Base-by-base conservation (phyloP, 1,140 invertebrate species). In the Ptiloglossa arizonensis region DNA sequence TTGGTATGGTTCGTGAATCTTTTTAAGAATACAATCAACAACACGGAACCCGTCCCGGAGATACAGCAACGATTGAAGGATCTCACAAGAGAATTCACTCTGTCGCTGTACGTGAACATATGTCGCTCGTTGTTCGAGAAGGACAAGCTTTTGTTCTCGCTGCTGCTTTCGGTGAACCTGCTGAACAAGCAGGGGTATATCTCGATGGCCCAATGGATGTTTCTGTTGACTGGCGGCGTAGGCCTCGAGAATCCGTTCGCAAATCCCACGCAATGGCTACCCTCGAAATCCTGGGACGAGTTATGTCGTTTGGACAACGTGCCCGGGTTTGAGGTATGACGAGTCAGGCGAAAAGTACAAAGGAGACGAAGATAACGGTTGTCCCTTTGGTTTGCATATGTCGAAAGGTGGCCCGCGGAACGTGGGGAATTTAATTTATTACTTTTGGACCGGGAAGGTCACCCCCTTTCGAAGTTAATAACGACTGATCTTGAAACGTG, bases 71-170 rank as follows among this genome's bases (percentile, higher is more conserved):
- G 98, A 83, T 92, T 98, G 6, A 89, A 93, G 54, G 96, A 96
- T 89, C 93, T 99, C 50, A 95, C 95, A 59, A 93, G 95, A 77
- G 96, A 96, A 91, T 98, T 99, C 88, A 99, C 97, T 0, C 97
- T 97, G 88, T 97, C 96, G 0, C 93, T 99, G 0, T 99, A 98
- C 88, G 94, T 95, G 56, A 99, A 98, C 88, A 97, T 99, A 88
- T 98, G 97, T 91, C 94, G 97, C 75, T 98, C 98, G 87, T 94
- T 99, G 22, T 99, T 99, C 93, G 98, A 99, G 93, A 98, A 98
- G 94, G 96, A 97, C 92, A 97, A 98, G 93, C 92, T 98, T 41
- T 94, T 99, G 52, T 99, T 98, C 92, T 98, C 98, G 1, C 93
- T 99, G 80, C 91, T 98, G 80, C 93, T 99, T 72, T 95, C 95